Evolutionary conservation across 1,140 invertebrate species (phyloP).

Genomic region (Dendroctonus ponderosae): DNA sequence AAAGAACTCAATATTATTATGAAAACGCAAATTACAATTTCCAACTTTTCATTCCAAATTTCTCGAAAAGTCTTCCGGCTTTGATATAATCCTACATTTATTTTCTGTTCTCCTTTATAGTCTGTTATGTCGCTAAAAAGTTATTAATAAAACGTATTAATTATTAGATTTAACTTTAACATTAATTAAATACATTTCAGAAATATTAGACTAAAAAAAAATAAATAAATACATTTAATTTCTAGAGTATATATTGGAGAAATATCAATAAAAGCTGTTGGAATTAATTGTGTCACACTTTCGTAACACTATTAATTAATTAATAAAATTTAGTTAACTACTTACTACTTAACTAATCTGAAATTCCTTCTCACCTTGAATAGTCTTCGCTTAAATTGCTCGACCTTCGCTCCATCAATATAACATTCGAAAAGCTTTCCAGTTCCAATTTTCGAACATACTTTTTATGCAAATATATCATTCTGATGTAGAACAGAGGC

Average conservation of each 20-base stretch:
- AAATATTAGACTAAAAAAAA: no score
- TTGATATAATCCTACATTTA: neutral
- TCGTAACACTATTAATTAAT: no score
- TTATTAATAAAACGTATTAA: neutral
- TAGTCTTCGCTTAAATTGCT: conserved; percentile 5
- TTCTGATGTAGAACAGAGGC: conserved; percentile 73
- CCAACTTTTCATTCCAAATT: conserved; percentile 29
- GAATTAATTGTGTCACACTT: no score
- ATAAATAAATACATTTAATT: no score
- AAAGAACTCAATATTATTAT: conserved; percentile 54
- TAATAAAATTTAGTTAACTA: no score
- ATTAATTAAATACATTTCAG: no score
- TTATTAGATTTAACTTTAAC: neutral
- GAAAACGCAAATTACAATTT: conserved; percentile 48
- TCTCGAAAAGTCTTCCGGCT: neutral
- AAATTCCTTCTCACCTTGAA: neutral
- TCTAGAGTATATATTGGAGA: no score
- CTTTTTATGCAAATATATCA: conserved; percentile 42
- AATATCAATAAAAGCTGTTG: no score
- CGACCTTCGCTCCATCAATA: neutral
- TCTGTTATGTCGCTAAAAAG: conserved; percentile 14
- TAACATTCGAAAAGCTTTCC: conserved; percentile 36
- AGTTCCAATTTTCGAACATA: conserved; percentile 33
- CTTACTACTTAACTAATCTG: neutral
- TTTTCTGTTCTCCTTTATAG: conserved; percentile 6